phyloP scores from a whole-genome alignment of 2,797 vertebrate species.

The Hylomyscus alleni region DNA sequence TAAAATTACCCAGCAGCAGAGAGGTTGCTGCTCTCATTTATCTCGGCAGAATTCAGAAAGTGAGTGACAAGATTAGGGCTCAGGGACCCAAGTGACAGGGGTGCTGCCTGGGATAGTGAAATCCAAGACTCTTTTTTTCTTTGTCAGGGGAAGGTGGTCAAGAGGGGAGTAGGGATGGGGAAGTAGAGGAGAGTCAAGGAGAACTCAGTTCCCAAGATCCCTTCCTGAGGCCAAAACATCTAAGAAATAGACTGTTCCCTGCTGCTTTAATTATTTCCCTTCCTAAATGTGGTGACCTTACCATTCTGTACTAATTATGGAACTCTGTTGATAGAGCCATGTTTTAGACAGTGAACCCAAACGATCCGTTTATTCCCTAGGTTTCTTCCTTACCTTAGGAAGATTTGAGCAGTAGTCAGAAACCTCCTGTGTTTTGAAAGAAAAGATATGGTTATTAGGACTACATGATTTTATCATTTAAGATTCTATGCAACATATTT shows the following conservation, averaged over 20 bases:
- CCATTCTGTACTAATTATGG: neutral
- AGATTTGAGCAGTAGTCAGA: neutral
- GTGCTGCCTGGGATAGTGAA: conserved; percentile 52
- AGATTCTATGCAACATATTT: neutral
- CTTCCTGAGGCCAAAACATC: neutral
- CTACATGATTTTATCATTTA: neutral
- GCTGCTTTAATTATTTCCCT: conserved; percentile 31
- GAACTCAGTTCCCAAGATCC: conserved; percentile 24
- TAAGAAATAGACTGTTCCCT: neutral
- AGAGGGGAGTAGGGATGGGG: neutral
- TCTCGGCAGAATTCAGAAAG: conserved; percentile 54
- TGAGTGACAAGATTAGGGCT: conserved; percentile 61
- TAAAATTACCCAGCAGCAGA: conserved; percentile 73
- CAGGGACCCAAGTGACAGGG: conserved; percentile 3
- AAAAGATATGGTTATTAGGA: neutral
- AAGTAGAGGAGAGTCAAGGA: conserved; percentile 45
- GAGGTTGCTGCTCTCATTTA: conserved; percentile 75
- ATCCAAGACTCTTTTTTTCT: conserved; percentile 1
- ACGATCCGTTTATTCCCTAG: neutral
- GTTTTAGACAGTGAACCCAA: neutral
- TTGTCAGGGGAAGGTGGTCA: neutral
- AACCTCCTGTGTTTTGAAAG: neutral
- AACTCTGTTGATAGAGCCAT: neutral
- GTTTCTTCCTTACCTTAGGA: neutral
- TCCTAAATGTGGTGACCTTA: neutral